Percentiles rank a stretch among this genome's conserved stretches.
These are phyloP conservation scores for Zaprionus bogoriensis DNA, from an alignment of 2,888 invertebrate genomes.

Conservation along the genomic window DNA sequence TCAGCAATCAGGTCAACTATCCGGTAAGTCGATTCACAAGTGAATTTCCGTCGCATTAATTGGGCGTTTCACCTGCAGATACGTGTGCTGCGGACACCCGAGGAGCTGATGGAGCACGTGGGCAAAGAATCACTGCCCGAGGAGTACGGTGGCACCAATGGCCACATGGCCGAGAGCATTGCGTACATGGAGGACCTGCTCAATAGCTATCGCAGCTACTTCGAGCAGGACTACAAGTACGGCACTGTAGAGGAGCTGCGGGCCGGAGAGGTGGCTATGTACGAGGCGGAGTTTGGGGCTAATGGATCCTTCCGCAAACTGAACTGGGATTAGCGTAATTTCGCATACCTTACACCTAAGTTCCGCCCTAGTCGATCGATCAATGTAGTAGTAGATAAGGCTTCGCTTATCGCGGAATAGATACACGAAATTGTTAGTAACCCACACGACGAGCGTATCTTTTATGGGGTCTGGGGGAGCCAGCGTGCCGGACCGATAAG, in stretches of 20 bases:
- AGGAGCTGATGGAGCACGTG: slow-evolving; percentile 69
- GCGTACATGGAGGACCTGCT: slow-evolving; percentile 78
- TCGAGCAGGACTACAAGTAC: slow-evolving; percentile 69
- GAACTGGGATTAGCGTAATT: slow-evolving; percentile 62
- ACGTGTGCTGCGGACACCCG: slow-evolving; percentile 57
- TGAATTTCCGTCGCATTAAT: background rate
- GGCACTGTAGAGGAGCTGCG: slow-evolving; percentile 75
- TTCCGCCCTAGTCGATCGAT: background rate
- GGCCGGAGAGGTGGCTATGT: slow-evolving; percentile 57
- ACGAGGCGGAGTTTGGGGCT: slow-evolving; percentile 76
- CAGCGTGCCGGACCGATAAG: slow-evolving; percentile 35
- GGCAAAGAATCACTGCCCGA: slow-evolving; percentile 72
- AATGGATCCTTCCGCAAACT: slow-evolving; percentile 72
- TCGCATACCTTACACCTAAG: background rate
- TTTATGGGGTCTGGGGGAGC: slow-evolving; percentile 17
- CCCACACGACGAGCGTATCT: background rate
- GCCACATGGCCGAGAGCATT: slow-evolving; percentile 69
- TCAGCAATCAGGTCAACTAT: slow-evolving; percentile 59
- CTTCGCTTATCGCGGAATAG: slow-evolving; percentile 40
- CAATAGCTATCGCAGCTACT: slow-evolving; percentile 71
- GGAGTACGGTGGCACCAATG: slow-evolving; percentile 77
- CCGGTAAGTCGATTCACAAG: slow-evolving; percentile 51
- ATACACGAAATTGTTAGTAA: background rate
- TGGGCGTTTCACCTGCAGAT: slow-evolving; percentile 40
- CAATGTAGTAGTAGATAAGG: slow-evolving; percentile 45